Base-by-base conservation (phyloP, 2,888 invertebrate genomes). In the Epicampocera succincta region DNA sequence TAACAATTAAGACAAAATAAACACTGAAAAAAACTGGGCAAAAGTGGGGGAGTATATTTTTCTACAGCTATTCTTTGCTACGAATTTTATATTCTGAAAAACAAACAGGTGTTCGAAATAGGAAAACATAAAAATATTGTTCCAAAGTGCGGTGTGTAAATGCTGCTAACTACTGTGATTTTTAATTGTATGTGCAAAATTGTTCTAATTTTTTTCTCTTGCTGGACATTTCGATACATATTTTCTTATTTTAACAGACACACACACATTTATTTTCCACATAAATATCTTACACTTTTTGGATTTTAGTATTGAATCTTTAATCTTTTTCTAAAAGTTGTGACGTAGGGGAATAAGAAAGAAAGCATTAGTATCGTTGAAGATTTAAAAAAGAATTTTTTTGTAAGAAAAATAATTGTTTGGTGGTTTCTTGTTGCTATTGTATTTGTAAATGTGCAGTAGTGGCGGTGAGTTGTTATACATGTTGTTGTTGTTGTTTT, bases 261-360 rank as follows among this genome's bases (percentile, higher is more conserved):
- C 48, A 65, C 33, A 29, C 40, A 82, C 73, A 82, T 65, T 63
- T 72, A 77, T 58, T 60, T 73, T 87, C 85, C 85, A 87, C 85
- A 84, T 83, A 83, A 78, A 87, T 85, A 87, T 88, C 90, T 90
- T 90, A 90, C 90, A 90, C 90, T 90, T 90, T 87, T 90, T 90
- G 87, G 88, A 86, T 87, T 85, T 71, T 86, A 89, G 86, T 86
- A 85, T 84, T 85, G 85, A 87, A 84, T 89, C 89, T 89, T 87
- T 89, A 83, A 88, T 89, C 88, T 88, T 89, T 88, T 86, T 90
- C 89, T 89, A 87, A 75, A 84, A 76, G 33, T 54, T 33, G 52
- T 44, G 73, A 50, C 56, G 60, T 79, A 54, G 81, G 61, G 40
- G 79, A 84, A 82, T 83, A 77, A 74, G 56, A 56, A 66, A 84